phyloP scores from a whole-genome alignment of 2,888 invertebrate genomes.

The Dasysyrphus albostriatus region DNA sequence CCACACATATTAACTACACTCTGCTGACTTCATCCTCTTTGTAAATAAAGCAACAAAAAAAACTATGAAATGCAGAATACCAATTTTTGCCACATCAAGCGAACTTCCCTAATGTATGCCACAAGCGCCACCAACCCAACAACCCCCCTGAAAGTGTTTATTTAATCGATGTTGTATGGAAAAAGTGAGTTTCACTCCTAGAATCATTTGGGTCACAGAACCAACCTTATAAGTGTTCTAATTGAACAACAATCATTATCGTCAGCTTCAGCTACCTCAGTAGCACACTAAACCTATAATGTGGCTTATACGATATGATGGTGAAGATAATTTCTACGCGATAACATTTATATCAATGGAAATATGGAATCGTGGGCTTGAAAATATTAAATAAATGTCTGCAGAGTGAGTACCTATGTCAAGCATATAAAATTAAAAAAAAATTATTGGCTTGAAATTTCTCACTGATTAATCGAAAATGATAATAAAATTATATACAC shows the following conservation, averaged over 20 bases:
- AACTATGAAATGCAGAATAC: constrained; percentile 10
- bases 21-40: background rate
- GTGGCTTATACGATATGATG: background rate
- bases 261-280: constrained; percentile 3
- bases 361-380: background rate
- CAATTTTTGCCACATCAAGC: constrained; percentile 21
- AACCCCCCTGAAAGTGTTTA: constrained; percentile 52
- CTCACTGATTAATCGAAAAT: constrained; percentile 45
- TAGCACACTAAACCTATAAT: background rate
- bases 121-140: background rate
- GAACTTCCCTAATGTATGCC: constrained; percentile 6
- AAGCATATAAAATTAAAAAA: background rate
- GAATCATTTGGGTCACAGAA: constrained; percentile 69
- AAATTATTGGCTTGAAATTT: constrained; percentile 63
- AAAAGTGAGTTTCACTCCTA: constrained; percentile 65
- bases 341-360: background rate
- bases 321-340: background rate
- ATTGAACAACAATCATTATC: constrained; percentile 65
- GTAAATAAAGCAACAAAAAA: background rate
- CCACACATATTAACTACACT: constrained; percentile 6
- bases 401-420: background rate
- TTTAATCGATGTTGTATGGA: constrained; percentile 60
- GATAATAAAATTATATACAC: constrained; percentile 6
- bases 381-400: constrained; percentile 2
- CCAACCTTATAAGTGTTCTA: constrained; percentile 69